phyloP scores from a whole-genome alignment of 2,888 invertebrate genomes.

The Trissoscelio sp. region DNA sequence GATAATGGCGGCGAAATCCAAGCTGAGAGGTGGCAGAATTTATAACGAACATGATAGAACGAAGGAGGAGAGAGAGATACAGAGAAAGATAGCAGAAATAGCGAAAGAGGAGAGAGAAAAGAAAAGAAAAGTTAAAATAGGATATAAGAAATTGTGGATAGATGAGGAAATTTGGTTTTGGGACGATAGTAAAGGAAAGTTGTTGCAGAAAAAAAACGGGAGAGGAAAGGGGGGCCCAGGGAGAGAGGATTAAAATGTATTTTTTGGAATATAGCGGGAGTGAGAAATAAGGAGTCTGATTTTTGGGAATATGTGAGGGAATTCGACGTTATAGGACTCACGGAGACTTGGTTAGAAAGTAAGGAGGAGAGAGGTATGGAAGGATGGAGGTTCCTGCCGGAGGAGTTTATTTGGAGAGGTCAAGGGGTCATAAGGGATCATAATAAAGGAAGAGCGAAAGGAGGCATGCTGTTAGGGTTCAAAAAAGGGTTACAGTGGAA shows the following conservation, averaged over 20 bases:
- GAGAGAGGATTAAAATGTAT: neutral
- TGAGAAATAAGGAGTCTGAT: constrained; percentile 5
- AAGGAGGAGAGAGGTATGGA: neutral
- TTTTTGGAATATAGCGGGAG: constrained; percentile 17
- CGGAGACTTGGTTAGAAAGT: constrained; percentile 2
- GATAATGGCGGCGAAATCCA: neutral
- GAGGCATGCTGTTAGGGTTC: neutral
- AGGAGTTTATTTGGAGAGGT: no score
- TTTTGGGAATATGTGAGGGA: constrained; percentile 5
- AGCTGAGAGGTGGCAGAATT: neutral
- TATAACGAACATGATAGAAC: constrained; percentile 24
- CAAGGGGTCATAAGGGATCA: neutral
- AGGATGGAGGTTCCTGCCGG: neutral
- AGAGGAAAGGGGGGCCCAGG: neutral
- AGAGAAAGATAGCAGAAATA: neutral
- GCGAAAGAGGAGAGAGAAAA: neutral
- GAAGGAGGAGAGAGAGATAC: constrained; percentile 14
- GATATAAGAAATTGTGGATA: neutral
- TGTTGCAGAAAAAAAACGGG: neutral
- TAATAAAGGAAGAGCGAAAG: neutral
- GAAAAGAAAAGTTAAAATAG: neutral
- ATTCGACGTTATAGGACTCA: constrained; percentile 2
- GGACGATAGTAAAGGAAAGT: neutral
- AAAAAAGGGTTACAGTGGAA: neutral
- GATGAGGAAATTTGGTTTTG: neutral